These are phyloP conservation scores for Rhinolophus sinicus DNA, from an alignment of 2,113 vertebrate species.

Conservation along the genomic window DNA sequence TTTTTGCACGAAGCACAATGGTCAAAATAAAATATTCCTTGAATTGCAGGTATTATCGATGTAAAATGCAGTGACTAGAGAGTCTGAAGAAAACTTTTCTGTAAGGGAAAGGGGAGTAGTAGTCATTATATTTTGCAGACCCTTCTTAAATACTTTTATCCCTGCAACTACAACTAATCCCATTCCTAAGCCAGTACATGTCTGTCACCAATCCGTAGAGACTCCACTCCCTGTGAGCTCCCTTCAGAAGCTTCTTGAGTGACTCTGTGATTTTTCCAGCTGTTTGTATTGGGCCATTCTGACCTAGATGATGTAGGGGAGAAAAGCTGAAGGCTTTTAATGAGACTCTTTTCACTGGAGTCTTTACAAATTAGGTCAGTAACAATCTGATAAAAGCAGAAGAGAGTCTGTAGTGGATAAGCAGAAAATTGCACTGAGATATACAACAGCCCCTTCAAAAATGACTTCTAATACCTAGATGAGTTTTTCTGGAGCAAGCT, in stretches of 20 bases:
- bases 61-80: neutral
- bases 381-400: constrained; percentile 64
- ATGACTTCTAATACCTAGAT: constrained; percentile 18
- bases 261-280: constrained; percentile 16
- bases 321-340: constrained; percentile 68
- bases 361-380: constrained; percentile 72
- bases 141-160: neutral
- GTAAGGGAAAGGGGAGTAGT: neutral
- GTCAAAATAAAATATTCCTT: neutral
- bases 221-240: neutral
- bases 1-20: neutral
- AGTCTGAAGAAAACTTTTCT: neutral
- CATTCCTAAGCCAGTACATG: neutral
- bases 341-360: constrained; percentile 59
- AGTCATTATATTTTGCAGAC: neutral
- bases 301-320: constrained; percentile 60
- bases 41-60: neutral
- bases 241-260: neutral
- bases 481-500: neutral
- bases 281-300: constrained; percentile 6
- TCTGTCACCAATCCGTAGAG: neutral
- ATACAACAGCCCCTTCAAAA: constrained; percentile 36
- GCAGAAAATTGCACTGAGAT: constrained; percentile 57
- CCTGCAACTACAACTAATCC: neutral
- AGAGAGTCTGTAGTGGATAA: constrained; percentile 43